A percentile compares a stretch with the other conserved stretches of the same genome.
Conservation (phyloP, 2,888 invertebrate genomes). For the Microchrysa polita region DNA sequence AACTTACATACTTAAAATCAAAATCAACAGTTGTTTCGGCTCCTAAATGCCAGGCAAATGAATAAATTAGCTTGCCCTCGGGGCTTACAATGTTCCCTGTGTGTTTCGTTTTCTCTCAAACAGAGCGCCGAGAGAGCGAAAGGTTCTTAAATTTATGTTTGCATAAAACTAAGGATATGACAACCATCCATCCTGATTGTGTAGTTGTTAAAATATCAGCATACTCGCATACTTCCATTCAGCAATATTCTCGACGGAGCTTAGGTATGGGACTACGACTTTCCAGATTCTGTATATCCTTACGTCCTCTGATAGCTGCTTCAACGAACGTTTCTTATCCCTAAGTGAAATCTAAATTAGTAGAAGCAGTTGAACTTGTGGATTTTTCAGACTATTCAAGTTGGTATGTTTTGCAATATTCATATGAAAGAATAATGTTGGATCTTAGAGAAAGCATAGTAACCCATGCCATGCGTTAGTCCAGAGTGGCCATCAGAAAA, state of each 20-base stretch:
- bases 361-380: slow-evolving; percentile 39
- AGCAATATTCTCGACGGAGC: too few species aligned
- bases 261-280: too few species aligned
- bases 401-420: too few species aligned
- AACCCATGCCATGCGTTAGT: too few species aligned
- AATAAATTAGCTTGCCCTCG: slow-evolving; percentile 33
- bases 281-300: too few species aligned
- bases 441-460: too few species aligned
- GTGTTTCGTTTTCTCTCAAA: not conserved
- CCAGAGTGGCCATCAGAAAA: too few species aligned
- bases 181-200: not conserved
- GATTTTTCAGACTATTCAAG: slow-evolving; percentile 30
- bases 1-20: slow-evolving; percentile 35
- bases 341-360: slow-evolving; percentile 41
- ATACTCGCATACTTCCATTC: not conserved
- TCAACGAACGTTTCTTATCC: slow-evolving; percentile 30
- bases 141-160: not conserved
- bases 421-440: too few species aligned
- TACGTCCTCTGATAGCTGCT: too few species aligned
- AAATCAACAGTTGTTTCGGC: slow-evolving; percentile 38
- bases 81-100: slow-evolving; percentile 13
- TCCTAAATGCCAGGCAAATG: slow-evolving; percentile 38
- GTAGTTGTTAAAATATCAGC: slow-evolving; percentile 30
- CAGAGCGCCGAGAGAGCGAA: too few species aligned
- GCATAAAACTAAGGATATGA: slow-evolving; percentile 2